Evolutionary conservation across 2,113 vertebrate genomes (phyloP), one percentile per base, ranked within the genome.

Genomic region (Aegotheles bennettii): DNA sequence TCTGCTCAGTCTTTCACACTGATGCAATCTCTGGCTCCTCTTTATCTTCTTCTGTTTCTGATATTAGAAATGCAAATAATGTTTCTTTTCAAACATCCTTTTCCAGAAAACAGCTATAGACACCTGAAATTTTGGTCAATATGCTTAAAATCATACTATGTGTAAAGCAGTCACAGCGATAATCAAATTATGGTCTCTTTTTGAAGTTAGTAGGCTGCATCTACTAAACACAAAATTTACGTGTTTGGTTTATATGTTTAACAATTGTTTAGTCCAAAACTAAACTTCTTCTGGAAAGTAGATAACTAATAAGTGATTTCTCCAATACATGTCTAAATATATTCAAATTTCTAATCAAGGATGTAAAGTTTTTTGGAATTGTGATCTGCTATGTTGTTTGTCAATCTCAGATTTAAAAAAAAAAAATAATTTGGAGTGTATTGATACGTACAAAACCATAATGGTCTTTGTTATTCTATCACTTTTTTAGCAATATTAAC

Each of bases 151-250:
- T 35, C 2, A 7, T 35, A 15, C 0, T 3, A 61, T 84, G 33
- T 14, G 0, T 67, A 40, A 53, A 87, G 16, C 21, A 43, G 13
- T 43, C 84, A 53, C 80, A 43, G 8, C 23, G 7, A 43, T 36
- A 57, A 75, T 47, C n/a, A 71, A 61, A 38, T 2, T 9, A 11
- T 11, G 14, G 16, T 6, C 13, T 48, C 77, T 43, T 57, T 29
- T 28, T 5, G 1, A 28, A 57, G 4, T 42, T 43, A 59, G 2
- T 26, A 36, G 48, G 13, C 6, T 59, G 7, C 3, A 1, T 43
- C 36, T 68, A 59, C 4, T 47, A 68, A 71, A 48, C 2, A 26
- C 42, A 48, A 11, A 21, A 67, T 70, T 56, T 53, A 10, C 29
- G 9, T 23, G 10, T 40, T 57, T 69, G 6, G 6, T 83, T 56